Base-by-base conservation (phyloP, 2,113 vertebrate genomes). In the Antechinus stuartii region DNA sequence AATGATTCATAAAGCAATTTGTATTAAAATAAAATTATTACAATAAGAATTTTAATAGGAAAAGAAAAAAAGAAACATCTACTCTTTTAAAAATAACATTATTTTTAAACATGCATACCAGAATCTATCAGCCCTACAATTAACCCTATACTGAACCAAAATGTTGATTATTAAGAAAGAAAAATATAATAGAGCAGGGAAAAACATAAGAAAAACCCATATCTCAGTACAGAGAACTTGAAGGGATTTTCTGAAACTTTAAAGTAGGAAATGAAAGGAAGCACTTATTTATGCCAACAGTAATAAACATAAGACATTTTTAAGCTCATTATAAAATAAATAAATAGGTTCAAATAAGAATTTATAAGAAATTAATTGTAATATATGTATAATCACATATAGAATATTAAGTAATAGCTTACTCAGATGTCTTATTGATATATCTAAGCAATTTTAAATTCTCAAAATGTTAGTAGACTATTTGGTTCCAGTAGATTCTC, bases 31-130 rank as follows among this genome's bases (percentile, higher is more conserved):
- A 52, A 52, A 52, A 52, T 52, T 52, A 52, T 9, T 52, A 52
- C 50, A 52, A 52, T 52, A 52, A 52, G 10, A 52, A 9, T 52
- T 52, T 52, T 10, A 10, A 52, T 7, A 52, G 50, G 50, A 52
- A 52, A 52, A 52, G 50, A 11, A 52, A 52, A 52, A 52, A 52
- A 52, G 93, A 4, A 11, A 52, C 54, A 46, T 84, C 94, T 95
- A 61, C 42, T 57, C 57, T 95, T 92, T 47, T 76, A 92, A 91
- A 68, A 91, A 68, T 26, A 30, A 19, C 68, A 91, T 56, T 19
- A 22, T 46, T 90, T 91, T 42, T 90, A 3, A 90, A 61, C 55
- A 53, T 84, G 54, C 35, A 92, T 27, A 50, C 56, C 89, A 97
- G 16, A 94, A 91, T 54, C 90, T 2, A 93, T 76, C 84, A 93